Conservation (phyloP, 2,888 invertebrate species). For the Acleris laterana region DNA sequence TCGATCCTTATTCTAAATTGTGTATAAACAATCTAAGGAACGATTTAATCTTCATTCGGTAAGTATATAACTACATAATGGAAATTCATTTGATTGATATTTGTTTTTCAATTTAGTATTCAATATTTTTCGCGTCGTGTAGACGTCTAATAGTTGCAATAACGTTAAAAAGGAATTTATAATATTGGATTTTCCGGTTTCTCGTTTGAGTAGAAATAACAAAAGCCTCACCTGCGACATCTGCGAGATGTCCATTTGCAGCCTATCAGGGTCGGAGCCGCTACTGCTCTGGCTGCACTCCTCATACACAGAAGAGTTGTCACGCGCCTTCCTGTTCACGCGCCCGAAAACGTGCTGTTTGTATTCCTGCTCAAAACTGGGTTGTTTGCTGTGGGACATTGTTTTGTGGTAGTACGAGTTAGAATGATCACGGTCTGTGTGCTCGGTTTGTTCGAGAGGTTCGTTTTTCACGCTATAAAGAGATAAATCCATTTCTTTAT, state of each 20-base stretch:
- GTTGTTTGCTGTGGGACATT: conserved; percentile 54
- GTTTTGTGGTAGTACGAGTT: conserved; percentile 59
- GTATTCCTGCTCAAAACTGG: conserved; percentile 68
- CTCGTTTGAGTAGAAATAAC: too few species aligned
- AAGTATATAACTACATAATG: too few species aligned
- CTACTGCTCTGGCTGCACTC: conserved; percentile 87
- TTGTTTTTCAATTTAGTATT: too few species aligned
- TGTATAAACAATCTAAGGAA: too few species aligned
- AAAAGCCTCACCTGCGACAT: conserved; percentile 70
- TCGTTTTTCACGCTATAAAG: conserved; percentile 74
- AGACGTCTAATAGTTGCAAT: too few species aligned
- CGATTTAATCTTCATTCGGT: too few species aligned
- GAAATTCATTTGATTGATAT: too few species aligned
- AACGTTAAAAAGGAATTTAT: too few species aligned
- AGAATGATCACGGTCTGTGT: conserved; percentile 53
- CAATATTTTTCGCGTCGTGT: too few species aligned
- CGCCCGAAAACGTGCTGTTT: conserved; percentile 69
- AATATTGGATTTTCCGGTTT: too few species aligned
- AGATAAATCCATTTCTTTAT: conserved; percentile 80
- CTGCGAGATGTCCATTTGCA: conserved; percentile 88
- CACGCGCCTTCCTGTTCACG: conserved; percentile 63
- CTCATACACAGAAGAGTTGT: conserved; percentile 80
- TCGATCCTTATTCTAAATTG: too few species aligned
- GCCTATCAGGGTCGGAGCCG: conserved; percentile 89
- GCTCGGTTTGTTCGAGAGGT: conserved; percentile 58